Conservation (phyloP, 1,140 invertebrate species). For the Proales similis region DNA sequence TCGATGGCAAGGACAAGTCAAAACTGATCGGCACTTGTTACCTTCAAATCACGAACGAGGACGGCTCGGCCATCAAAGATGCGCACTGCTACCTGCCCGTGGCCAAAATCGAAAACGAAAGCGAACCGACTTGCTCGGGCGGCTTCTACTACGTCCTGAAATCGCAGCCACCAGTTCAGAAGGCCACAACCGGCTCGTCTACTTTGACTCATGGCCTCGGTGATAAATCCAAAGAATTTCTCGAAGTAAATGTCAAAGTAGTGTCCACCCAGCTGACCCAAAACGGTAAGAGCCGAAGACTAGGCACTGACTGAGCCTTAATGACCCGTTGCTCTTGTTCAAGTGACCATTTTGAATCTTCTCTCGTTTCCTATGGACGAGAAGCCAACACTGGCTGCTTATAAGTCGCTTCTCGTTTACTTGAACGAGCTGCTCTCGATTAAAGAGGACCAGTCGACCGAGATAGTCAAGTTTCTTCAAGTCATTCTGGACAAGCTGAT, state of each 20-base stretch:
- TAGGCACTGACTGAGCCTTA: neutral
- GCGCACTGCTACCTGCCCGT: constrained; percentile 26
- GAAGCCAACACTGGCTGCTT: neutral
- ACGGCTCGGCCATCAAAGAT: constrained; percentile 25
- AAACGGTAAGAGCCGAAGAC: constrained; percentile 4
- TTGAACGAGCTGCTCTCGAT: constrained; percentile 22
- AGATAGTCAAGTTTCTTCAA: constrained; percentile 36
- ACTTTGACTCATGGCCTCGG: neutral
- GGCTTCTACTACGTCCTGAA: neutral
- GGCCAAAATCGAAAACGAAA: constrained; percentile 10
- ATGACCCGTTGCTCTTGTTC: neutral
- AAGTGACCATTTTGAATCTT: constrained; percentile 22
- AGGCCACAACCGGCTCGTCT: neutral
- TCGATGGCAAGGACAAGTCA: constrained; percentile 16
- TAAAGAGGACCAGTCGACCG: constrained; percentile 20
- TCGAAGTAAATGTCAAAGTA: constrained; percentile 36
- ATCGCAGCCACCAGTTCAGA: neutral
- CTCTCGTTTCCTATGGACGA: constrained; percentile 14
- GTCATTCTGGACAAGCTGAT: constrained; percentile 35
- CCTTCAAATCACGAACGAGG: constrained; percentile 32
- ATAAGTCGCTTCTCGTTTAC: neutral
- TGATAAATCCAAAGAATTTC: constrained; percentile 14
- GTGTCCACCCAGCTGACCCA: constrained; percentile 35
- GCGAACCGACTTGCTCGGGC: neutral
- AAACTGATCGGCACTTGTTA: constrained; percentile 27